These are phyloP conservation scores for Sthenelais limicola DNA, from an alignment of 2,888 invertebrate genomes.

Conservation along the genomic window DNA sequence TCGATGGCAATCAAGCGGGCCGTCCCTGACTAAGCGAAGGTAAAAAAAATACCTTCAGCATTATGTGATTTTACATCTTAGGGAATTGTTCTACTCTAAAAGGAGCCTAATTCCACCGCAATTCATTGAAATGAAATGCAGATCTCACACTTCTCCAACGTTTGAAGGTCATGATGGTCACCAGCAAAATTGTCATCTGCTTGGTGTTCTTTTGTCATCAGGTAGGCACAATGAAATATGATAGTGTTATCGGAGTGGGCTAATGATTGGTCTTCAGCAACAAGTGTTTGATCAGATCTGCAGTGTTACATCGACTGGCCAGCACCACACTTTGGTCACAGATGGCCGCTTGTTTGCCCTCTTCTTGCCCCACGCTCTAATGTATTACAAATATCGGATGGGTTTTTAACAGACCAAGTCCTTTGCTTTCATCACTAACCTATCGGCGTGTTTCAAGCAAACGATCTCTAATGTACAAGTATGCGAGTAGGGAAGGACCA, in stretches of 20 bases:
- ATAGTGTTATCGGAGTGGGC: constrained; percentile 25
- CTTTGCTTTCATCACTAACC: constrained; percentile 14
- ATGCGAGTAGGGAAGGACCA: constrained; percentile 8
- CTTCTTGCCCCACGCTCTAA: too few relatives aligned
- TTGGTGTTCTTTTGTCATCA: too few relatives aligned
- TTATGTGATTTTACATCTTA: too few relatives aligned
- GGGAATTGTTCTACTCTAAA: too few relatives aligned
- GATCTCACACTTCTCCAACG: too few relatives aligned
- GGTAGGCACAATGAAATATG: constrained; percentile 35
- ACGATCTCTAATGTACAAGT: constrained; percentile 34
- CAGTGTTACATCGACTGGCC: constrained; percentile 23
- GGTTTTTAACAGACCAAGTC: constrained; percentile 10
- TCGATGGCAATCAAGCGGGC: constrained; percentile 4
- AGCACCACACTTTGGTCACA: constrained; percentile 22
- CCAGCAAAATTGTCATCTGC: too few relatives aligned
- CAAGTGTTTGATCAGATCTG: constrained; percentile 34
- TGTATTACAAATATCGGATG: constrained; percentile 32
- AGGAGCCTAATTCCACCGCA: too few relatives aligned
- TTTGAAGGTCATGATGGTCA: too few relatives aligned
- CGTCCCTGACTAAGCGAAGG: too few relatives aligned
- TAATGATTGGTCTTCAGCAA: constrained; percentile 27
- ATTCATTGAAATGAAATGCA: too few relatives aligned
- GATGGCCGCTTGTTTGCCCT: constrained; percentile 35
- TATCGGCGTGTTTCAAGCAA: constrained; percentile 27
- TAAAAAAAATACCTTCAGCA: too few relatives aligned